Conservation (phyloP, 2,113 vertebrate genomes). For the Tachysurus fulvidraco region DNA sequence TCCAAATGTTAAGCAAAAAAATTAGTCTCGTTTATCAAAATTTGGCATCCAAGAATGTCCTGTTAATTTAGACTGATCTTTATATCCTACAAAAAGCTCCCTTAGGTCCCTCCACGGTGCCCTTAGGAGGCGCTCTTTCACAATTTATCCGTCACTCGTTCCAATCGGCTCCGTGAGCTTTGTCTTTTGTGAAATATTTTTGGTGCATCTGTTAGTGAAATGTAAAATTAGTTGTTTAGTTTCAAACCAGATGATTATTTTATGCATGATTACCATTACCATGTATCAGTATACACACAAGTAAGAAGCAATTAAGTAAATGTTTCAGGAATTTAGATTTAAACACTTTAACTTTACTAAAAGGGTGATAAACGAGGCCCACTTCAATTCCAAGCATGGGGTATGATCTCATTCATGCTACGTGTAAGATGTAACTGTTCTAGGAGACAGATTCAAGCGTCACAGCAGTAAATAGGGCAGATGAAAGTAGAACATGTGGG, state of each 20-base stretch:
- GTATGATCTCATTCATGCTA: background rate
- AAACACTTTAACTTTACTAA: background rate
- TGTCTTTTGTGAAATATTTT: background rate
- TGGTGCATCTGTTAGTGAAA: background rate
- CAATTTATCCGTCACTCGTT: background rate
- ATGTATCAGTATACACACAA: background rate
- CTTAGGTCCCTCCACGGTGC: background rate
- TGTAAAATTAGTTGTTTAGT: background rate
- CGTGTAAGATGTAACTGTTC: background rate
- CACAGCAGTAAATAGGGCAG: constrained; percentile 19
- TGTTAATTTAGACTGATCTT: background rate
- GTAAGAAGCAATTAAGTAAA: background rate
- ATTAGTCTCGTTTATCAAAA: background rate
- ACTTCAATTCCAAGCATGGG: background rate
- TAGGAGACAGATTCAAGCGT: background rate
- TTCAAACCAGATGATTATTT: background rate
- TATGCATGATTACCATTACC: background rate
- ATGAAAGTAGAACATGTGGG: constrained; percentile 20
- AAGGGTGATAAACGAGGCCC: background rate
- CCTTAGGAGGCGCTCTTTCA: constrained; percentile 8
- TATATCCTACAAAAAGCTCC: background rate
- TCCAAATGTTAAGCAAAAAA: background rate
- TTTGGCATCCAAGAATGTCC: background rate
- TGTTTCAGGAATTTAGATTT: background rate
- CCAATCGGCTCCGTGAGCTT: background rate